A percentile compares a stretch with the other conserved stretches of the same genome.
These are phyloP conservation scores for Sinohyriopsis cumingii DNA, from an alignment of 2,888 invertebrate species.

Conservation along the genomic window DNA sequence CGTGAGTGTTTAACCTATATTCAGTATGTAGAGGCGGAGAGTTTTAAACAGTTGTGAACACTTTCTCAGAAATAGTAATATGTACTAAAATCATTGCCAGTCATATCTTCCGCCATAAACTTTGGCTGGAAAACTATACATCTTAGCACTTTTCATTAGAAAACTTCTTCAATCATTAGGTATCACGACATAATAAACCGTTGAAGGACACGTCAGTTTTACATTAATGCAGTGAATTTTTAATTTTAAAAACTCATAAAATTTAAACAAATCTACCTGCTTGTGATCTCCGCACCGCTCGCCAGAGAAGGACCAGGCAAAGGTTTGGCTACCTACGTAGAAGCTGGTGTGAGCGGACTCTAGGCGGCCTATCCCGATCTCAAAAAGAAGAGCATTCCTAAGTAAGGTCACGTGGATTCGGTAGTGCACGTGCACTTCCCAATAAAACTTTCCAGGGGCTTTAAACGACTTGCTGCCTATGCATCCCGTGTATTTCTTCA, in stretches of 20 bases:
- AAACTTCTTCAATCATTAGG: too few relatives aligned
- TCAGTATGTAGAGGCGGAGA: too few relatives aligned
- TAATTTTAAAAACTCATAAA: background rate
- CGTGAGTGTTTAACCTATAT: too few relatives aligned
- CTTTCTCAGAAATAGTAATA: too few relatives aligned
- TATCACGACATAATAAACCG: too few relatives aligned
- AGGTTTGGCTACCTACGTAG: conserved; percentile 43
- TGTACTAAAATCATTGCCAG: too few relatives aligned
- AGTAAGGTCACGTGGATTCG: conserved; percentile 41
- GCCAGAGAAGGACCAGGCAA: conserved; percentile 46
- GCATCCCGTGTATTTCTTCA: conserved; percentile 44
- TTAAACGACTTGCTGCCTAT: conserved; percentile 40
- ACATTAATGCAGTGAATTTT: too few relatives aligned
- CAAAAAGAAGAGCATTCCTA: conserved; percentile 42
- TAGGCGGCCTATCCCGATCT: conserved; percentile 39
- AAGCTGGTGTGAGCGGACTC: conserved; percentile 44
- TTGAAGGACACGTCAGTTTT: too few relatives aligned
- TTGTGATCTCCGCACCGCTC: conserved; percentile 46
- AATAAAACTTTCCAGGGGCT: conserved; percentile 41
- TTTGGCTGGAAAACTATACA: too few relatives aligned
- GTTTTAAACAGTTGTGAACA: too few relatives aligned
- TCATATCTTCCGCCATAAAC: too few relatives aligned
- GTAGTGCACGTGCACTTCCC: conserved; percentile 44
- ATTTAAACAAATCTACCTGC: conserved; percentile 21
- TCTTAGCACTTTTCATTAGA: too few relatives aligned